These are phyloP conservation scores for Sorex maritimensis DNA, from an alignment of 2,797 vertebrate genomes.

Conservation along the genomic window DNA sequence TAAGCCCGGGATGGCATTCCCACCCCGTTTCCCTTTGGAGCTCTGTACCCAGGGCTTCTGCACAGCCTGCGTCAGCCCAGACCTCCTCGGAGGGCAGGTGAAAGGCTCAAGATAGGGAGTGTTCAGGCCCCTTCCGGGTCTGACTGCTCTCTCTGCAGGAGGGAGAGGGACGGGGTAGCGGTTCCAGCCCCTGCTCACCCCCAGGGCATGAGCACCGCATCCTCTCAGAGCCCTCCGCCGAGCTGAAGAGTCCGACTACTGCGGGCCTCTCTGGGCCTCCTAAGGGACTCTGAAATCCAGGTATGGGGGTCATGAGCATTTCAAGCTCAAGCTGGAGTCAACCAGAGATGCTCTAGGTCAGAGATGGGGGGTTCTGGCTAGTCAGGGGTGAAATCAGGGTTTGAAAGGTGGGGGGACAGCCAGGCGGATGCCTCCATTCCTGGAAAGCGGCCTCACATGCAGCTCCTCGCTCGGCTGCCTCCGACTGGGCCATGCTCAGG, in stretches of 20 bases:
- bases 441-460: not conserved
- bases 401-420: not conserved
- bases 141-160: not conserved
- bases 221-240: not conserved
- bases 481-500: not conserved
- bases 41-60: not conserved
- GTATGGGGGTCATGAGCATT: not conserved
- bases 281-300: not conserved
- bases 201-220: not conserved
- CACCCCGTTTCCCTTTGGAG: not conserved
- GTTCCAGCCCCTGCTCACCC: not conserved
- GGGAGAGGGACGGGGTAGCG: not conserved
- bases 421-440: not conserved
- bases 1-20: not conserved
- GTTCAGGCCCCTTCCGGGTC: not conserved
- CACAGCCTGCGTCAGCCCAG: not conserved
- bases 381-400: not conserved
- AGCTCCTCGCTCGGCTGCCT: not conserved
- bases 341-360: not conserved
- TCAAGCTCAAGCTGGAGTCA: not conserved
- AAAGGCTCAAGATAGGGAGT: not conserved
- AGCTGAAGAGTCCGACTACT: rapidly evolving
- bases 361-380: not conserved
- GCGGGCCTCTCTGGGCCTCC: not conserved
- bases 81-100: not conserved